These are phyloP conservation scores for Monarcha castaneiventris DNA, from an alignment of 2,113 vertebrate species.

Conservation along the genomic window DNA sequence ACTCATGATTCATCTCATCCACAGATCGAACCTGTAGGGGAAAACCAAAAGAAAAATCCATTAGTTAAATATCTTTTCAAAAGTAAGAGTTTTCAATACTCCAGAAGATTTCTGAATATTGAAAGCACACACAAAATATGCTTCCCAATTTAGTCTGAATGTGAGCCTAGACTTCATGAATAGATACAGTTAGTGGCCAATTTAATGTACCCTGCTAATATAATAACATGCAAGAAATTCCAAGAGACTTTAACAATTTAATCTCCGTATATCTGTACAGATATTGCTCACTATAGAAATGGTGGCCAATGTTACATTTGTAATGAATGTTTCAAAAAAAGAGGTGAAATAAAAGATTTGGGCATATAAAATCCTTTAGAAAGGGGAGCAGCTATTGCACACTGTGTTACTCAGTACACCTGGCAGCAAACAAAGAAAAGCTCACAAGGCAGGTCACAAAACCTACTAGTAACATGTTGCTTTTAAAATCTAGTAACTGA, in stretches of 20 bases:
- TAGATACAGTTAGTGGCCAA: background rate
- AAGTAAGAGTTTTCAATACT: background rate
- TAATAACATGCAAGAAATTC: background rate
- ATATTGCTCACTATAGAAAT: background rate
- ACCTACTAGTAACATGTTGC: background rate
- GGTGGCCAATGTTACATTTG: background rate
- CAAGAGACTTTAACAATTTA: background rate
- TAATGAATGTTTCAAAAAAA: background rate
- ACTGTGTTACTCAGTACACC: background rate
- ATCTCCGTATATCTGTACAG: background rate
- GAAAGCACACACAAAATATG: background rate
- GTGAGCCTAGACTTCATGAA: background rate
- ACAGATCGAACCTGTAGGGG: constrained; percentile 82
- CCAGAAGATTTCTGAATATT: background rate
- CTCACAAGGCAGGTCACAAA: background rate
- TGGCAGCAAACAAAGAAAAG: background rate
- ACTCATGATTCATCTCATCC: constrained; percentile 99
- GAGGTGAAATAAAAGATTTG: background rate
- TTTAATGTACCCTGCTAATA: background rate
- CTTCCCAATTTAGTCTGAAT: background rate
- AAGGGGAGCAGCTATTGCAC: background rate
- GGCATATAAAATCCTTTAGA: background rate
- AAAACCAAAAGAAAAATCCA: background rate
- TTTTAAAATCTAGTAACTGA: background rate
- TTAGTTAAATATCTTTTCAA: background rate